Evolutionary conservation across 2,113 vertebrate species (phyloP).

Genomic region (Zosterops borbonicus): DNA sequence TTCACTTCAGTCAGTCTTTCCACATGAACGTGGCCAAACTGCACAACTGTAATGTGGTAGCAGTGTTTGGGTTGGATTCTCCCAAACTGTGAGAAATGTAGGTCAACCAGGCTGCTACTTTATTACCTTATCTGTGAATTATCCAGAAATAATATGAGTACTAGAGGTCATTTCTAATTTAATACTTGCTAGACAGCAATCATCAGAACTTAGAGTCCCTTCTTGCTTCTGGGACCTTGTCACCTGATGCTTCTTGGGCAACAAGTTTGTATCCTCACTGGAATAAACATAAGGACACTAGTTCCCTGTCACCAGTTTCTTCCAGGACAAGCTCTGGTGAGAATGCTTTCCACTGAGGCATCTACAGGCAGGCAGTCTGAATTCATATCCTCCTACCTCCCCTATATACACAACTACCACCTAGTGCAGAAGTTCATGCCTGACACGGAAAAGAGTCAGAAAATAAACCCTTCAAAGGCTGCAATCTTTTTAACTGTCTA

Average conservation of each 20-base stretch:
- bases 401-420: neutral
- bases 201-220: neutral
- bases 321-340: neutral
- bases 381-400: neutral
- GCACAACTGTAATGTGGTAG: neutral
- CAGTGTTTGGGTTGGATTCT: neutral
- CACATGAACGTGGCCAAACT: neutral
- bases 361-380: neutral
- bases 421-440: neutral
- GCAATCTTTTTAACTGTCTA: neutral
- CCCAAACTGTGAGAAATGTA: neutral
- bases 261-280: neutral
- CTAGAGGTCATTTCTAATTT: neutral
- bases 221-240: neutral
- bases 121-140: neutral
- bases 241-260: neutral
- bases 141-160: neutral
- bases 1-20: neutral
- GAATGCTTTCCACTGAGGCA: neutral
- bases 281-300: neutral
- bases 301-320: neutral
- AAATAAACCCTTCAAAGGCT: neutral
- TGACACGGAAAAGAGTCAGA: neutral
- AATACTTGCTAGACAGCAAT: neutral
- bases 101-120: neutral